Percentiles rank a stretch among this genome's conserved stretches.
phyloP scores from a whole-genome alignment of 2,797 vertebrate species.

The Phataginus tricuspis region DNA sequence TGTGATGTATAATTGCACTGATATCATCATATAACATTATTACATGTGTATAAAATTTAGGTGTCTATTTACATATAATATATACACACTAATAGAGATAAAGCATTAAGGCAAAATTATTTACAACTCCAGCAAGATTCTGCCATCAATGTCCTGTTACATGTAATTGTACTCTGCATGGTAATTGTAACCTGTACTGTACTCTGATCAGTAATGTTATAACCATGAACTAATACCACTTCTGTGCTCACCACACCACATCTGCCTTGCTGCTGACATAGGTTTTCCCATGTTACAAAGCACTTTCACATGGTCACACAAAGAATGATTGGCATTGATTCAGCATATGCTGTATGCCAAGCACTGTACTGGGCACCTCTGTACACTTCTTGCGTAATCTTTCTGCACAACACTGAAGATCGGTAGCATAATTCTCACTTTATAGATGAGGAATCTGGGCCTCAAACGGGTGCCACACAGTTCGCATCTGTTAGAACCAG shows the following conservation, averaged over 20 bases:
- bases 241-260: not conserved
- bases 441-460: not conserved
- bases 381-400: not conserved
- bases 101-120: not conserved
- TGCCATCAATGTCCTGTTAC: not conserved
- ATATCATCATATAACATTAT: not conserved
- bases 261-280: not conserved
- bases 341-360: not conserved
- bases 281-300: not conserved
- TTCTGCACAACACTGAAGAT: too few species aligned
- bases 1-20: not conserved
- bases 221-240: not conserved
- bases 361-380: not conserved
- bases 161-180: not conserved
- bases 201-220: not conserved
- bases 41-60: not conserved
- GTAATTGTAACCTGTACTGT: too few species aligned
- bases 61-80: not conserved
- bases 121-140: not conserved
- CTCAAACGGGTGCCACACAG: not conserved
- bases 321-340: not conserved
- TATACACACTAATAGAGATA: not conserved
- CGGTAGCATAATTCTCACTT: not conserved
- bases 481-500: not conserved
- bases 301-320: not conserved